Base-by-base conservation (phyloP, 2,113 vertebrate species). In the Calidris pygmaea region DNA sequence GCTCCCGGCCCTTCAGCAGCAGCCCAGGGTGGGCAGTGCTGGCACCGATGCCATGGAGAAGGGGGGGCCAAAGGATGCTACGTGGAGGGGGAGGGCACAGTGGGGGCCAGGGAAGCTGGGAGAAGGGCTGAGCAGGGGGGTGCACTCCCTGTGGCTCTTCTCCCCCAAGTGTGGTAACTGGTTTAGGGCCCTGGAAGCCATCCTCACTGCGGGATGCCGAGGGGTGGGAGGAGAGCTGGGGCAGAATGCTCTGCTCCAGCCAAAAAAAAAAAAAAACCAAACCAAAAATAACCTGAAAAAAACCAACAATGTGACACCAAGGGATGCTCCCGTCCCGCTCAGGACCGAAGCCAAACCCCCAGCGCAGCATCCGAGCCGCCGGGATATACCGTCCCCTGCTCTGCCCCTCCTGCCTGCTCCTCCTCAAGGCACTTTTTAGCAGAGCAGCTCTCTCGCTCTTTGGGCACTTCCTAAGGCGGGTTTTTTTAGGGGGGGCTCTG, bases 371-470 rank as follows among this genome's bases (percentile, higher is more conserved):
- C 6, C 15, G 0, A 74, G 82, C 27, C 19, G 3, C 23, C 3
- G 2, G 66, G 32, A 27, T 47, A 6, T 22, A 4, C 56, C 12
- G 7, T 16, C 27, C 65, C 85, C 68, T 83, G 76, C 92, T 79
- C 67, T 83, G 77, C 85, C 70, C 77, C 58, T 41, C 67, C 72
- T 39, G 72, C 95, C 91, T 68, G 2, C 87, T 93, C 91, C 95
- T 77, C 75, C 2, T 91, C 96, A 96, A 96, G 96, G 96, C 96
- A 97, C 96, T 97, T 97, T 52, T 60, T 78, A 82, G 90, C 96
- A 95, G 95, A 97, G 96, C 96, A 96, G 95, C 95, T 83, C 96
- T 65, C 95, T 95, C 78, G 62, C 96, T 97, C 88, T 90, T 76
- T 79, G 96, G 96, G 96, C 92, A 92, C 78, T 95, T 94, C 92